A percentile compares a stretch with the other conserved stretches of the same genome.
Conservation (phyloP, 2,113 vertebrate species). For the Pimephales promelas region DNA sequence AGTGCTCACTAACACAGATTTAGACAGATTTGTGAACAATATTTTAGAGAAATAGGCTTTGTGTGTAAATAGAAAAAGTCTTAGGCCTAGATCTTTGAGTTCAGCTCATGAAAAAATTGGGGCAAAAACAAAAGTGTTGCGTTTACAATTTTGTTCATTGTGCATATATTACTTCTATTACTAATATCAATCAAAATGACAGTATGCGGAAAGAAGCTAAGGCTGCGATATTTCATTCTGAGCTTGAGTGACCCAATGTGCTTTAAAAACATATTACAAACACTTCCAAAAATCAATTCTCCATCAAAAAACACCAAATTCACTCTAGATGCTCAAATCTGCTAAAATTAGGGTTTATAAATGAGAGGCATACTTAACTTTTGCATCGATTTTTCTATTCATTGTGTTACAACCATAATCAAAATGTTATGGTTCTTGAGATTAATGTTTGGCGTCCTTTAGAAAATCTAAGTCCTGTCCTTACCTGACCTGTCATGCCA, state of each 20-base stretch:
- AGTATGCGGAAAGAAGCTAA: not conserved
- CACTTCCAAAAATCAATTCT: constrained; percentile 27
- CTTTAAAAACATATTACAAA: constrained; percentile 23
- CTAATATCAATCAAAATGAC: not conserved
- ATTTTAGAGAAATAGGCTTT: too few species aligned
- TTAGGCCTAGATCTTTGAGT: too few species aligned
- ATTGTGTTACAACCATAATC: constrained; percentile 1
- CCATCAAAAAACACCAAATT: constrained; percentile 25
- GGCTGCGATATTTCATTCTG: not conserved
- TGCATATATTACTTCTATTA: too few species aligned
- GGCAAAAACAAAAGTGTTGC: too few species aligned
- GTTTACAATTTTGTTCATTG: too few species aligned
- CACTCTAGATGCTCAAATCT: not conserved
- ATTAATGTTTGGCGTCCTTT: not conserved
- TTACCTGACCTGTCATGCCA: not conserved
- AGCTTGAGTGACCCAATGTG: constrained; percentile 15
- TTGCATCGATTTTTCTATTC: not conserved
- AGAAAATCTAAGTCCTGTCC: too few species aligned
- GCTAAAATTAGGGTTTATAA: constrained; percentile 15
- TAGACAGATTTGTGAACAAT: too few species aligned
- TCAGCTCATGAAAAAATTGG: too few species aligned
- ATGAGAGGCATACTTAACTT: not conserved
- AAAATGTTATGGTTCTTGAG: not conserved
- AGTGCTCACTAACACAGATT: too few species aligned
- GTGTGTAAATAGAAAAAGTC: too few species aligned